Conservation (phyloP, 1,140 invertebrate genomes). For the Druon quercuslanigerum region DNA sequence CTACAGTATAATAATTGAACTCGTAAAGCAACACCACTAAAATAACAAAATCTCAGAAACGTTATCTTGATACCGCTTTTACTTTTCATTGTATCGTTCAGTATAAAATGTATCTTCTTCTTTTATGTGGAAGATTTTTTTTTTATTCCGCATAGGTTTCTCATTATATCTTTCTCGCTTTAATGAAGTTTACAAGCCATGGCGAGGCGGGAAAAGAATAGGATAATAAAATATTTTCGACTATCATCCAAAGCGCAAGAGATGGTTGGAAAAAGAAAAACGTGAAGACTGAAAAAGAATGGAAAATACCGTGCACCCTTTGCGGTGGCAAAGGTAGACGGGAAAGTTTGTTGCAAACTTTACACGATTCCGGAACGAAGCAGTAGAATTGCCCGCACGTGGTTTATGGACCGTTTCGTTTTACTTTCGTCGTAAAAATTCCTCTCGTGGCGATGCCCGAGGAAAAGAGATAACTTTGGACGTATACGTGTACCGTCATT, state of each 20-base stretch:
- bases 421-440: constrained; percentile 52
- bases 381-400: constrained; percentile 46
- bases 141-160: not conserved
- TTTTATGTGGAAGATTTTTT: too few species aligned
- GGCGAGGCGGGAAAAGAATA: not conserved
- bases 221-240: constrained; percentile 7
- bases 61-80: too few species aligned
- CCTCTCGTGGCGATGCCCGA: constrained; percentile 35
- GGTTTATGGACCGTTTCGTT: constrained; percentile 53
- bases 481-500: constrained; percentile 14
- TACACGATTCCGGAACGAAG: constrained; percentile 40
- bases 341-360: constrained; percentile 41
- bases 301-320: constrained; percentile 11
- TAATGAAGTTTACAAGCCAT: not conserved
- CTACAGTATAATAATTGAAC: constrained; percentile 3
- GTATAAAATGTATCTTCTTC: too few species aligned
- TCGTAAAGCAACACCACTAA: not conserved
- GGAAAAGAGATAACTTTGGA: constrained; percentile 13
- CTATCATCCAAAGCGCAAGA: not conserved
- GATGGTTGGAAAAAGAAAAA: not conserved
- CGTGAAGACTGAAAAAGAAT: constrained; percentile 1
- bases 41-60: not conserved
- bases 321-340: constrained; percentile 7
- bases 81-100: too few species aligned
- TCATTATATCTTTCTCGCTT: not conserved